Evolutionary conservation across 2,113 vertebrate genomes (phyloP), one percentile per base, ranked within the genome.

Genomic region (Pseudopipra pipra): DNA sequence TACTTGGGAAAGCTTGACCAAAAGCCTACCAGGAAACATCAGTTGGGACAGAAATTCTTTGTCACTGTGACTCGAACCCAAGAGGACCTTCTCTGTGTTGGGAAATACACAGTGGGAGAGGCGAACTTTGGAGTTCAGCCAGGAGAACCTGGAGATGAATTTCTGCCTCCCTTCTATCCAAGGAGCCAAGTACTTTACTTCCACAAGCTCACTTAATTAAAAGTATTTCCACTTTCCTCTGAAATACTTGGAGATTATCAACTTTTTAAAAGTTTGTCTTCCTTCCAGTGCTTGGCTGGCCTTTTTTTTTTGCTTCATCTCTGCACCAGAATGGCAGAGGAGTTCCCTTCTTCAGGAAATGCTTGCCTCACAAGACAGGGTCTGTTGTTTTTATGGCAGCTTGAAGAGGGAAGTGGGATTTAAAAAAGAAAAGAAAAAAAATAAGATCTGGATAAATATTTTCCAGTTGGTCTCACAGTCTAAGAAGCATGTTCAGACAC

Each of bases 391-490:
- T 87, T 51, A 55, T 84, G 90, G 79, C 89, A 71, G 22, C 52
- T 68, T 44, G 59, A 61, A 68, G 37, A 75, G 49, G 52, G 73
- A 95, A 92, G 76, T 74, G 72, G 31, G 73, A 81, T 95, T 93
- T 54, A 33, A 63, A 81, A 78, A 82, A 85, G 15, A 35, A 62
- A 66, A 37, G 6, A 31, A 37, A 21, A 25, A 24, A 41, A 85
- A 43, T 27, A 49, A 33, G 39, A 55, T 52, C 39, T 46, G 46
- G 47, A 8, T 86, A 58, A 95, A 87, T 93, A 80, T 66, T 93
- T 95, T 97, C 85, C 94, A 93, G 43, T 77, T 43, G 72, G 79
- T 90, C 68, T 94, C 71, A 83, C 67, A 66, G 88, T 70, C 82
- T 70, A 46, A 68, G 55, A 90, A 70, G 59, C 76, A 4, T 86